Base-by-base conservation (phyloP, 2,113 vertebrate species). In the Prionailurus viverrinus region DNA sequence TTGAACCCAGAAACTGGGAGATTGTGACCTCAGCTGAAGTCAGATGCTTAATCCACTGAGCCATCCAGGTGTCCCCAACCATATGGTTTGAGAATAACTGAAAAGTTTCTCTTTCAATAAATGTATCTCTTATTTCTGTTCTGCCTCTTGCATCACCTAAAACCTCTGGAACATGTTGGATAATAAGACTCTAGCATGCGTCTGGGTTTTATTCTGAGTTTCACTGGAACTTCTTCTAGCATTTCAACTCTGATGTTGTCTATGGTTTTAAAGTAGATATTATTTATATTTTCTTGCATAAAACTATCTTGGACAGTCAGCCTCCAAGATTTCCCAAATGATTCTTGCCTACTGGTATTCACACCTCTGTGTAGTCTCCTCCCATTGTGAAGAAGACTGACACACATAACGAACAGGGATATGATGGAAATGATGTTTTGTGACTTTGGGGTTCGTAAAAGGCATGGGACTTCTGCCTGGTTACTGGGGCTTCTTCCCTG, bases 91-190 rank as follows among this genome's bases (percentile, higher is more conserved):
- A 41, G 51, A 95, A 95, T 58, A 68, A 45, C 31, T 89, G 31
- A 85, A 89, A 55, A 23, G 6, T 36, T 94, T 76, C 71, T 91
- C 39, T 96, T 93, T 87, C 65, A 76, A n/a, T 85, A 25, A 63
- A 76, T n/a, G 89, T 39, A 71, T 68, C 31, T 91, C 73, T 86
- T 78, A 63, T 80, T 89, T 81, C 27, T 51, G 73, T 41, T 96
- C 90, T 86, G 8, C 80, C 45, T 80, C 76, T 73, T 76, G 9
- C 36, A 79, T 84, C 79, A 68, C 51, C n/a, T 68, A 69, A 85
- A 74, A 89, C 31, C 86, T 87, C 53, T 92, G 66, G 76, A 92
- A 69, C 11, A 81, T 78, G 36, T 16, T 95, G 65, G 65, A 61
- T 83, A 55, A 48, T 89, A 92, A 89, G 53, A 71, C 79, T 41